Percentiles rank a stretch among this genome's conserved stretches.
Conservation (phyloP, 1,140 invertebrate genomes). For the Leguminivora glycinivorella region DNA sequence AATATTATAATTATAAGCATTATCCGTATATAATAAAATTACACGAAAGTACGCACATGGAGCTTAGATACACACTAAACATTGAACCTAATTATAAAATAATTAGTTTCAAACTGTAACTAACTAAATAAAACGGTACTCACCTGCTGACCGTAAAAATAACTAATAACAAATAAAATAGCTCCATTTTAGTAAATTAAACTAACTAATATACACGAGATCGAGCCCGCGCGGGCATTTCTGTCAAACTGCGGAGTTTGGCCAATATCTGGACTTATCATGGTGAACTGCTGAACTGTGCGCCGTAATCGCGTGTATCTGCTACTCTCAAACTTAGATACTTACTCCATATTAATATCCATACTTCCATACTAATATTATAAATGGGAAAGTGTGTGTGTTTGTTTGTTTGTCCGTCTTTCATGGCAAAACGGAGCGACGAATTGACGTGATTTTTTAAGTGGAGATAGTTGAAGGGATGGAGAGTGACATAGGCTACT, state of each 20-base stretch:
- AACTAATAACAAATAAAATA: constrained; percentile 11
- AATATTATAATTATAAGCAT: too few species aligned
- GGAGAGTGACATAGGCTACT: too few species aligned
- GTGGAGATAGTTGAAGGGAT: too few species aligned
- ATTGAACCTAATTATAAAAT: too few species aligned
- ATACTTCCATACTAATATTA: too few species aligned
- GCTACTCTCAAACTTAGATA: not conserved
- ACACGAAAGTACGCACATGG: too few species aligned
- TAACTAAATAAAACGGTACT: not conserved
- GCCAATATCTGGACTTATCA: not conserved
- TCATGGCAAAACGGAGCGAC: too few species aligned
- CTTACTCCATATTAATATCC: not conserved
- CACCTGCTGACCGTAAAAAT: constrained; percentile 6
- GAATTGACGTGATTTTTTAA: too few species aligned
- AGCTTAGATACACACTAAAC: too few species aligned
- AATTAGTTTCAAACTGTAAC: not conserved
- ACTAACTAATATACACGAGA: not conserved
- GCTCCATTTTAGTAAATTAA: constrained; percentile 3
- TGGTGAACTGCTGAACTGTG: not conserved
- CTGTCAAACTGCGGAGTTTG: constrained; percentile 16
- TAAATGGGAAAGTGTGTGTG: too few species aligned
- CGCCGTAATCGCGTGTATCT: not conserved
- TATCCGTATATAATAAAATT: too few species aligned
- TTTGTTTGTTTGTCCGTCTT: too few species aligned
- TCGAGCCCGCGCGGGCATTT: not conserved